Base-by-base conservation (phyloP, 2,888 invertebrate genomes). In the Drosophila fulvimacula region DNA sequence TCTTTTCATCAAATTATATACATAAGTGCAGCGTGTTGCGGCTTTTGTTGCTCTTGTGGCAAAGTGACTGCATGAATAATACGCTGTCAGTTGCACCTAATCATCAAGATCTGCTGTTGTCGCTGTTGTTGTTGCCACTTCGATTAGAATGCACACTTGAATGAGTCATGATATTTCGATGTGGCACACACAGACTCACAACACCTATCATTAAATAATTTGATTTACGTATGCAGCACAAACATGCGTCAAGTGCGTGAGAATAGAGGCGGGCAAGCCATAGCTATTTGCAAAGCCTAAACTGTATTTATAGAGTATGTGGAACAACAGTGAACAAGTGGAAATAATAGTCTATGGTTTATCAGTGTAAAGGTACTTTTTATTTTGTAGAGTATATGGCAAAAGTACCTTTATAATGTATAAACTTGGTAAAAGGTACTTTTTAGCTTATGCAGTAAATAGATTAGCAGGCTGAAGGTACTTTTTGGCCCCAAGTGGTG, bases 181-280 rank as follows among this genome's bases (percentile, higher is more conserved):
- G 55, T 30, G 42, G 66, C 63, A 76, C 56, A 39, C 36, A 36
- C 15, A 51, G 21, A 41, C 11, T 34, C 48, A 49, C 46, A 5
- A 71, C 66, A 69, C 68, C 84, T 72, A 87, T 81, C 84, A 81
- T 87, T 87, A 82, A 81, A 51, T 64, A 64, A 56, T 56, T 27
- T 48, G 39, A 49, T 58, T 49, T 58, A 75, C 62, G 53, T 68
- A 65, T 72, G 76, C 72, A 56, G 27, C 63, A 58, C 52, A 61
- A 60, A 64, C 64, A 49, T 51, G 53, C 49, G 32, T 72, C 49
- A 69, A 44, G 59, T 81, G 85, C 88, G 85, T 82, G 88, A 79
- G 87, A 81, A 86, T 49, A 5, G 39, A 11, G 13, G 19, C 7
- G 4, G 7, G 3, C 65, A 57, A 71, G 15, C 61, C 76, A 73